Conservation (phyloP, 2,113 vertebrate species). For the Spea bombifrons region DNA sequence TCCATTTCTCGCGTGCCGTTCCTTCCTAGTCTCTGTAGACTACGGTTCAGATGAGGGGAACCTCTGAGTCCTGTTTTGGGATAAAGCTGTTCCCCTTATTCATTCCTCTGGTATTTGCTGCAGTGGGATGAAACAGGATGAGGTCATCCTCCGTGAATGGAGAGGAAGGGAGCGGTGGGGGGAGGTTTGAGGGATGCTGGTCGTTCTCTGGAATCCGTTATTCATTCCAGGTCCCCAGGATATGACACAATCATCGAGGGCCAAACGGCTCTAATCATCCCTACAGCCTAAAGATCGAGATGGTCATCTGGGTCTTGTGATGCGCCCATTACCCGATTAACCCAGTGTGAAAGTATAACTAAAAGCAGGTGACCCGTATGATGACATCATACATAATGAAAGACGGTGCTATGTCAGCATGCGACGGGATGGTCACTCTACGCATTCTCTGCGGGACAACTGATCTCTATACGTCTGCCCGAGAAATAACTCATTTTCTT, state of each 20-base stretch:
- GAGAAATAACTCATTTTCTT: no score
- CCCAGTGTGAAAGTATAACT: not conserved
- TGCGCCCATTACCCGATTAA: not conserved
- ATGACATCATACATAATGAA: not conserved
- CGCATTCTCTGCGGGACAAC: no score
- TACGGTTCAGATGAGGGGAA: slow-evolving; percentile 38
- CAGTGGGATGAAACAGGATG: slow-evolving; percentile 25
- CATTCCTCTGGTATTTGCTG: slow-evolving; percentile 39
- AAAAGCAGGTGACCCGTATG: not conserved
- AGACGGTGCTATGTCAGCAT: no score
- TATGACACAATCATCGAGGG: slow-evolving; percentile 25
- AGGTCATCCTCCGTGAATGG: slow-evolving; percentile 26
- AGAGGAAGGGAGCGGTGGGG: not conserved
- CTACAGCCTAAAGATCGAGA: not conserved
- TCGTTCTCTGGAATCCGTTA: slow-evolving; percentile 33
- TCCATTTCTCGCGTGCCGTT: not conserved
- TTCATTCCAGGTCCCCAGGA: slow-evolving; percentile 41
- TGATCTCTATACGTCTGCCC: no score
- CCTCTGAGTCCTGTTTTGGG: slow-evolving; percentile 25
- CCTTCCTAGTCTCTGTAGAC: slow-evolving; percentile 14
- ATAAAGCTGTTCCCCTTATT: slow-evolving; percentile 24
- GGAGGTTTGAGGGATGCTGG: slow-evolving; percentile 20
- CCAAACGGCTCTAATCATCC: not conserved
- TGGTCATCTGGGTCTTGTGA: not conserved
- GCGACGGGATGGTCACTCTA: no score